phyloP scores from a whole-genome alignment of 92 coral and sea anemone genomes.

The Umimayanthus chanpuru region DNA sequence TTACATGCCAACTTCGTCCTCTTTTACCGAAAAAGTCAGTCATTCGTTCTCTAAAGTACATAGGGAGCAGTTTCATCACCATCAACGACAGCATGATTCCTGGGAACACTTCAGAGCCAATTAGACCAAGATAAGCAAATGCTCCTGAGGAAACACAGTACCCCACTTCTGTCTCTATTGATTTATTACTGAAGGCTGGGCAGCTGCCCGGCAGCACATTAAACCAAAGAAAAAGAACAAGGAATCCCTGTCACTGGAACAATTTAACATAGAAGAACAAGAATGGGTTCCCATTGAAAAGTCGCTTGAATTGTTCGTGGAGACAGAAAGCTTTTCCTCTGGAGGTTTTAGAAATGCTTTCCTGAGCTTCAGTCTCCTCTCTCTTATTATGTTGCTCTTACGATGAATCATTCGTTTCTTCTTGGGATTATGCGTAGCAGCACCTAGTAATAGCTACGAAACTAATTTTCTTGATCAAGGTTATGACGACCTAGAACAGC shows the following conservation, averaged over 20 bases:
- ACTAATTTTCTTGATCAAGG: too few species aligned
- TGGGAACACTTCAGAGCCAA: too few species aligned
- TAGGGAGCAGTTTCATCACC: slow-evolving; percentile 25
- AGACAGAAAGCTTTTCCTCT: slow-evolving; percentile 55
- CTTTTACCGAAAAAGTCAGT: slow-evolving; percentile 25
- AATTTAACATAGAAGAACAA: slow-evolving; percentile 39
- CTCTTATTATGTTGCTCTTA: too few species aligned
- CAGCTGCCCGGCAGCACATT: slow-evolving; percentile 55
- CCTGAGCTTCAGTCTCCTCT: too few species aligned
- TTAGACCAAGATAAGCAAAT: too few species aligned
- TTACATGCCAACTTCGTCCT: slow-evolving; percentile 36
- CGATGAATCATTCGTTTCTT: too few species aligned
- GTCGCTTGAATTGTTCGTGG: slow-evolving; percentile 40
- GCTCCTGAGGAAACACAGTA: too few species aligned
- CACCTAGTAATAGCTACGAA: too few species aligned
- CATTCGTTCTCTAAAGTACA: slow-evolving; percentile 17
- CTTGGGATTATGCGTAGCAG: too few species aligned
- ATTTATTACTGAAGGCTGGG: slow-evolving; percentile 58
- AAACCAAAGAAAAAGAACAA: slow-evolving; percentile 44
- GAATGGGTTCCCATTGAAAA: slow-evolving; percentile 46
- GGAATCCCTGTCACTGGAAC: slow-evolving; percentile 42
- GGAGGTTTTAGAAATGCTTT: slow-evolving; percentile 56
- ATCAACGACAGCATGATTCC: too few species aligned
- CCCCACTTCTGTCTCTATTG: slow-evolving; percentile 37
- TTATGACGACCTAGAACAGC: too few species aligned